Conservation (phyloP, 2,113 vertebrate species). For the Trachemys scripta region DNA sequence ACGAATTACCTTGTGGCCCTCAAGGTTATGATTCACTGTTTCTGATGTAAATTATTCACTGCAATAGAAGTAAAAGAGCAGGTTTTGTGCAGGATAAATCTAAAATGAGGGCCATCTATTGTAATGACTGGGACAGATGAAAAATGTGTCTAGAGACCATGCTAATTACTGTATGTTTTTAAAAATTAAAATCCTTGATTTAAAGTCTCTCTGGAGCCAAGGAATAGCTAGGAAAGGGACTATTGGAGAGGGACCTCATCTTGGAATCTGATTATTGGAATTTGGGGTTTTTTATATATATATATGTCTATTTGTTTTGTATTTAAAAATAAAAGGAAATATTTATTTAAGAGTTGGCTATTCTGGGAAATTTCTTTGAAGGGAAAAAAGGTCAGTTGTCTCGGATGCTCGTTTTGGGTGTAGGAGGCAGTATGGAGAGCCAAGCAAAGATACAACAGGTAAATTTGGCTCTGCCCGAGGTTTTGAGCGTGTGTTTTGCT, state of each 20-base stretch:
- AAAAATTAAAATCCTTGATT: not conserved
- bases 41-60: not conserved
- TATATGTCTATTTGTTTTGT: not conserved
- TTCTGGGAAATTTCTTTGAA: not conserved
- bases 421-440: constrained; percentile 14
- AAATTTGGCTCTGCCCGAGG: constrained; percentile 28
- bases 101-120: not conserved
- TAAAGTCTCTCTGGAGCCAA: not conserved
- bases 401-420: not conserved
- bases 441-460: not conserved
- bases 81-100: not conserved
- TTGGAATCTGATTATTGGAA: not conserved
- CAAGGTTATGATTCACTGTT: not conserved
- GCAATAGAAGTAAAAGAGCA: constrained; percentile 2
- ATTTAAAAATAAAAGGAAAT: not conserved
- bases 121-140: not conserved
- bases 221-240: not conserved
- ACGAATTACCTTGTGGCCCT: not conserved
- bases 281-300: not conserved
- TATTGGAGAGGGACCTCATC: not conserved
- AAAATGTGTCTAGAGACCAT: not conserved
- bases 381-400: not conserved
- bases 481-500: constrained; percentile 27
- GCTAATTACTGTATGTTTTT: not conserved
- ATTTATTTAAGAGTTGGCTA: constrained; percentile 5